These are phyloP conservation scores for Brotogeris chrysoptera DNA, from an alignment of 2,797 vertebrate species.

Conservation along the genomic window DNA sequence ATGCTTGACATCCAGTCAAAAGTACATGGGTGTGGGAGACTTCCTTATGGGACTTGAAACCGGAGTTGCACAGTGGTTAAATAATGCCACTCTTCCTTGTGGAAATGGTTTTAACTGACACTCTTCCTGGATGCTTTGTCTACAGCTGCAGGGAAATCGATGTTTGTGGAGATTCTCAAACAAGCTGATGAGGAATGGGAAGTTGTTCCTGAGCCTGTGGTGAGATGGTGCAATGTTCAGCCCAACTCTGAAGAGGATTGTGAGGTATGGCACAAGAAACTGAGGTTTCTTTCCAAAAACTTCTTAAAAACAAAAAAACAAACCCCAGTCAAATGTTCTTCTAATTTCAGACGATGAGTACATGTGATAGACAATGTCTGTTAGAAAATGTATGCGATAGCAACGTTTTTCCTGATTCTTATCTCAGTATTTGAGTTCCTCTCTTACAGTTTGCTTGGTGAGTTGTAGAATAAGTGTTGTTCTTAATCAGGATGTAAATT, in stretches of 20 bases:
- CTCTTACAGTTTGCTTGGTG: not conserved
- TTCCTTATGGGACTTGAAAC: not conserved
- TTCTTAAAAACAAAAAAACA: not conserved
- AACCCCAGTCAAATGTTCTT: not conserved
- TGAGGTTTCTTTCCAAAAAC: not conserved
- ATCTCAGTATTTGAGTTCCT: not conserved
- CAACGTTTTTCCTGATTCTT: fast-evolving
- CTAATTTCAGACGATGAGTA: not conserved
- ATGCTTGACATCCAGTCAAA: no score
- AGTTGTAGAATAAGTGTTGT: not conserved
- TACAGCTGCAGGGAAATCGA: constrained; percentile 90
- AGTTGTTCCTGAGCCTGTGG: constrained; percentile 90
- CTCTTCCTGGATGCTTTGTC: not conserved
- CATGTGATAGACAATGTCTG: fast-evolving
- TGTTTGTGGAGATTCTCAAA: constrained; percentile 87
- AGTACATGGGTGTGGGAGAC: fast-evolving
- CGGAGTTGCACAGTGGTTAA: fast-evolving
- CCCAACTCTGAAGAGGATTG: constrained; percentile 68
- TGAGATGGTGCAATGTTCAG: constrained; percentile 93
- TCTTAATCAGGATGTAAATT: not conserved
- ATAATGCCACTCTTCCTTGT: not conserved
- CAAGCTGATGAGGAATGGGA: constrained; percentile 86
- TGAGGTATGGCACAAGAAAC: constrained; percentile 78
- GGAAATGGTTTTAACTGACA: not conserved
- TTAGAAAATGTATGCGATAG: not conserved